Evolutionary conservation across 2,113 vertebrate genomes (phyloP).

Genomic region (Oryzias melastigma): DNA sequence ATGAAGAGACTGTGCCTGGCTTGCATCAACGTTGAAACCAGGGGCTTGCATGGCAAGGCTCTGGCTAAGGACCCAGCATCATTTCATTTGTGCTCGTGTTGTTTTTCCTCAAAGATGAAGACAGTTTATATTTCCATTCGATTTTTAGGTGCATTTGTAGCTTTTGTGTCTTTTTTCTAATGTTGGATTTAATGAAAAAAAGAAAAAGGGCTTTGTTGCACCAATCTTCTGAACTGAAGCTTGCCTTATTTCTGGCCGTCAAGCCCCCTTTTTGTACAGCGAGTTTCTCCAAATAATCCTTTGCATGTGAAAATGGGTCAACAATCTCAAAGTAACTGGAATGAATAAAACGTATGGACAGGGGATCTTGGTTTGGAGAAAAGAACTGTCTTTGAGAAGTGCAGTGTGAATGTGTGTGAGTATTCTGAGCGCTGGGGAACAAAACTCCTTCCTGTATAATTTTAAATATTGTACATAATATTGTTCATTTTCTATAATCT

Average conservation of each 20-base stretch:
- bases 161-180: constrained; percentile 28
- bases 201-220: constrained; percentile 58
- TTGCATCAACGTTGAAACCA: constrained; percentile 28
- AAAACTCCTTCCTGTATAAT: constrained; percentile 65
- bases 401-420: constrained; percentile 48
- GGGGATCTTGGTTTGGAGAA: constrained; percentile 28
- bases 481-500: constrained; percentile 77
- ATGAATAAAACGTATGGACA: constrained; percentile 37
- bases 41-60: constrained; percentile 19
- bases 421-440: constrained; percentile 55
- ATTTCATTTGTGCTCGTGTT: constrained; percentile 14
- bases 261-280: constrained; percentile 29
- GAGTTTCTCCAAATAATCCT: constrained; percentile 55
- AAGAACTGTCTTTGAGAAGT: constrained; percentile 9
- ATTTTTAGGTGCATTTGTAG: constrained; percentile 23
- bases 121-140: constrained; percentile 29
- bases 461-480: constrained; percentile 84
- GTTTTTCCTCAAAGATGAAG: constrained; percentile 47
- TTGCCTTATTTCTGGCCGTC: constrained; percentile 54
- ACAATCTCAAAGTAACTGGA: constrained; percentile 68
- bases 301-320: constrained; percentile 53
- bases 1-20: constrained; percentile 55
- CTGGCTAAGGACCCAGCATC: constrained; percentile 7
- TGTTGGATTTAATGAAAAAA: constrained; percentile 21
- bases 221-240: constrained; percentile 47